Evolutionary conservation across 2,113 vertebrate species (phyloP), one percentile per base, ranked within the genome.

Genomic region (Lanius ludovicianus): DNA sequence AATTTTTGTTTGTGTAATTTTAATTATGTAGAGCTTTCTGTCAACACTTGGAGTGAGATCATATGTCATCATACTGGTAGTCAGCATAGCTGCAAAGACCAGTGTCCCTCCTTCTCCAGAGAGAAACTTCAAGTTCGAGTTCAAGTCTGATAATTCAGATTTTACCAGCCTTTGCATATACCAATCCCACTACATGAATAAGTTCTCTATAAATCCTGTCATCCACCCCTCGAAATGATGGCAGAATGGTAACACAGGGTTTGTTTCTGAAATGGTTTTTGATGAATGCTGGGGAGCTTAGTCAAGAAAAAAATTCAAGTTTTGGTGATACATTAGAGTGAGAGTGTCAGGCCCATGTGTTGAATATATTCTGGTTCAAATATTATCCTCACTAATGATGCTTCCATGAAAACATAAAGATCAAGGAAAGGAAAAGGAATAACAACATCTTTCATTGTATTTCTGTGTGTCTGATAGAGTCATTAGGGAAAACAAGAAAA

Each of bases 401-500:
- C 91, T 84, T 94, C 80, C 52, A 60, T 78, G 87, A 97, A 95
- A 95, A 95, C 69, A 95, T 78, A 90, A 92, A 97, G 83, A 95
- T 92, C 91, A 87, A 91, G 94, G 84, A 95, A 95, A 92, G 42
- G 46, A 92, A 91, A 96, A 93, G 79, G 91, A 97, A 96, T 94
- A 97, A 94, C 88, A 86, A 88, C 90, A 90, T 96, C 52, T 88
- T 91, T 97, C 94, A 94, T 96, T 96, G 96, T 96, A 89, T 94
- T 96, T 84, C 95, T 96, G 1, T 85, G 71, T 88, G 79, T 96
- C 96, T 98, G 95, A 63, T 89, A 97, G 97, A 97, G 96, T 82
- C 95, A 95, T 97, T 92, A 97, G 91, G 89, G 88, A 97, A 96
- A 97, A 96, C 80, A 96, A 87, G 94, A 95, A 98, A 98, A 98